Evolutionary conservation across 2,888 invertebrate genomes (phyloP).

Genomic region (Chloroclystis v-ata): DNA sequence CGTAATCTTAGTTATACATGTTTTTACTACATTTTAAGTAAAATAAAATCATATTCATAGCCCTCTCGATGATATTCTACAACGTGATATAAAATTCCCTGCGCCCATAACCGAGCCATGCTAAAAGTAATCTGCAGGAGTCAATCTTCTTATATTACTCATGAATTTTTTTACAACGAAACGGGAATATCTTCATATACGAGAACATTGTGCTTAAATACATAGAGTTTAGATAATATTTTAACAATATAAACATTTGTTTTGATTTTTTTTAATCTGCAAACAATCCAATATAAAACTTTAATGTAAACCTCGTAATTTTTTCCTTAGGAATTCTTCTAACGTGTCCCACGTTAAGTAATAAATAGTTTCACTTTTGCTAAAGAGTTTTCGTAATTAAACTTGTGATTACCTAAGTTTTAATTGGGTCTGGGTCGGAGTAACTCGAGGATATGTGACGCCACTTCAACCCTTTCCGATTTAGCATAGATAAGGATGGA

Average conservation of each 20-base stretch:
- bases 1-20: too few relatives aligned
- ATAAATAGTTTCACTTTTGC: constrained; percentile 41
- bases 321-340: constrained; percentile 12
- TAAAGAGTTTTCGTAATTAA: constrained; percentile 46
- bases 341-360: constrained; percentile 8
- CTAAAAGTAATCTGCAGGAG: constrained; percentile 7
- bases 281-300: not conserved
- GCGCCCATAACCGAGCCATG: constrained; percentile 12
- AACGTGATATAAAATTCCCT: constrained; percentile 7
- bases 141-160: constrained; percentile 1
- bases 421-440: constrained; percentile 37
- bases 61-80: not conserved
- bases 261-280: too few relatives aligned
- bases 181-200: not conserved
- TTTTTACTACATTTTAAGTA: too few relatives aligned
- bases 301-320: not conserved
- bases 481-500: constrained; percentile 19
- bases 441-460: constrained; percentile 25
- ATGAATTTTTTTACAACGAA: not conserved
- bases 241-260: too few relatives aligned
- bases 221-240: too few relatives aligned
- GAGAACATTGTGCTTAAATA: too few relatives aligned
- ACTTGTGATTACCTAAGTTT: constrained; percentile 48
- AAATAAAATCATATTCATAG: not conserved
- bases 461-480: constrained; percentile 23